Base-by-base conservation (phyloP, 2,113 vertebrate genomes). In the Rhipidura dahli region DNA sequence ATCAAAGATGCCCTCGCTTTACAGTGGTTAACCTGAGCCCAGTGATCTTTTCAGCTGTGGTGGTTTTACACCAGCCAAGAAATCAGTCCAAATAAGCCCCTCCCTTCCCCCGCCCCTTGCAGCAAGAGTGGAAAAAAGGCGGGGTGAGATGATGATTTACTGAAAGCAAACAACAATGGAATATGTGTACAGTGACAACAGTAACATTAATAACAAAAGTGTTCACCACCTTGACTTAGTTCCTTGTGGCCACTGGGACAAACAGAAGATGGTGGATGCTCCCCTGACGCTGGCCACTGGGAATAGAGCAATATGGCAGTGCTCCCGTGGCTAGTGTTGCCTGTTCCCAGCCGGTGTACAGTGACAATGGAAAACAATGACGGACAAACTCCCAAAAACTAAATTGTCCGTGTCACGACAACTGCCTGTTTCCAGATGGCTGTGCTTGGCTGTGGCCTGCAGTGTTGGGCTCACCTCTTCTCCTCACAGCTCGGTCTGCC, bases 401-500 rank as follows among this genome's bases (percentile, higher is more conserved):
- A 77, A 15, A 53, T 7, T 13, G 4, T 37, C 63, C 9, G 2
- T 66, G 19, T 40, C n/a, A 87, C 3, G 3, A 27, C 0, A 1
- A 18, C 27, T 28, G 30, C 30, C 33, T 63, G n/a, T 78, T 16
- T n/a, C 47, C 31, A 30, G 30, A n/a, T 2, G 1, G 21, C 8
- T 47, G 23, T 39, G 47, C 40, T 30, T 13, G 28, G 40, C 49
- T 47, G n/a, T 14, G 47, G 53, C 40, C 65, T 19, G 40, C 56
- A n/a, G 40, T 8, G n/a, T 11, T 28, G 0, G 0, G n/a, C 39
- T 61, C 47, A 13, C 19, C 33, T 39, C n/a, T 10, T 45, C 13
- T 28, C 39, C n/a, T 54, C 0, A 0, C 0, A 0, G n/a, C 26
- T 33, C 1, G 4, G 10, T 15, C n/a, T 31, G 64, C 33, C 2